Percentiles rank a stretch among this genome's conserved stretches.
Conservation (phyloP, 2,888 invertebrate species). For the Psococerastis gibbosa region DNA sequence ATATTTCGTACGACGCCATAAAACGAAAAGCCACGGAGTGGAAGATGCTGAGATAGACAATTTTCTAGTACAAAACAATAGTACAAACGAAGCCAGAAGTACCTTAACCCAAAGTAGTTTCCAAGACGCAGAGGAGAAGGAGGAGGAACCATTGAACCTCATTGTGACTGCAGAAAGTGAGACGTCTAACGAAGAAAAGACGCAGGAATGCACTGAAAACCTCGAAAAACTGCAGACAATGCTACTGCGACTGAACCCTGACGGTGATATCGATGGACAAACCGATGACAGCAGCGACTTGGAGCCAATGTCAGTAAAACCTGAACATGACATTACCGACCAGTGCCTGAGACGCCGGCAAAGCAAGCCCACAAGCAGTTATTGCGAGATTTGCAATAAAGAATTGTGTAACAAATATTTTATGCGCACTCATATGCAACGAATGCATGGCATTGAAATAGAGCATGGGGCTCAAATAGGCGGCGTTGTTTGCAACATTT, state of each 20-base stretch:
- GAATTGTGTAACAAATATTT: slow-evolving; percentile 99
- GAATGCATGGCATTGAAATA: slow-evolving; percentile 92
- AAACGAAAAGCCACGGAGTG: slow-evolving; percentile 83
- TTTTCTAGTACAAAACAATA: slow-evolving; percentile 2
- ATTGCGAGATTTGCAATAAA: slow-evolving; percentile 95
- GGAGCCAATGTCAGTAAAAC: background rate
- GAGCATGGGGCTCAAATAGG: slow-evolving; percentile 84
- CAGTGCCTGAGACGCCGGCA: slow-evolving; percentile 22
- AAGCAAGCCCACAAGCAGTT: slow-evolving; percentile 57
- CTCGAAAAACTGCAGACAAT: slow-evolving; percentile 76
- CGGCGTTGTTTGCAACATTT: slow-evolving; percentile 90
- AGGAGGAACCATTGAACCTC: slow-evolving; percentile 59
- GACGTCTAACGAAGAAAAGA: slow-evolving; percentile 13
- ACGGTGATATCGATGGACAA: slow-evolving; percentile 21
- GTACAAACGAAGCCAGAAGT: slow-evolving; percentile 13
- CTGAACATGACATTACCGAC: background rate
- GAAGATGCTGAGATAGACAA: slow-evolving; percentile 12
- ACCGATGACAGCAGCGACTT: background rate
- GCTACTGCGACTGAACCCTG: slow-evolving; percentile 71
- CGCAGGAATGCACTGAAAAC: slow-evolving; percentile 41
- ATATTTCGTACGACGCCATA: slow-evolving; percentile 80
- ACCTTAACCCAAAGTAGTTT: slow-evolving; percentile 23
- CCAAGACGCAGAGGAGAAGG: slow-evolving; percentile 26
- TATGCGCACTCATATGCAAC: slow-evolving; percentile 97
- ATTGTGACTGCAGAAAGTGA: slow-evolving; percentile 34